phyloP scores from a whole-genome alignment of 2,888 invertebrate genomes.

The Cecidostiba fungosa region DNA sequence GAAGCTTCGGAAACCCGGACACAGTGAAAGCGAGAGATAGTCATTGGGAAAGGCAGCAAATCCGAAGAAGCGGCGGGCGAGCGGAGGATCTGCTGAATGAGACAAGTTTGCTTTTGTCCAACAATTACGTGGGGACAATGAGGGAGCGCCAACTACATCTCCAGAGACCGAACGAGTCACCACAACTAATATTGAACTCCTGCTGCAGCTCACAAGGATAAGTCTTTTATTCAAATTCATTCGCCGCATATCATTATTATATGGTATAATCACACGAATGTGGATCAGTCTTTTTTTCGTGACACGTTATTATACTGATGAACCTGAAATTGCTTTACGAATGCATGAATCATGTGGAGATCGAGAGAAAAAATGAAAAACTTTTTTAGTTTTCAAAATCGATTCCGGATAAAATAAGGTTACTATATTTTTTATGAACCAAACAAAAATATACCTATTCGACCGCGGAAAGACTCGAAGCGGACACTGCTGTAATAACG shows the following conservation, averaged over 20 bases:
- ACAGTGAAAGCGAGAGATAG: conserved; percentile 3
- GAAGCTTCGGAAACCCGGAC: not conserved
- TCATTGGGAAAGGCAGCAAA: conserved; percentile 51
- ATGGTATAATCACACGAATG: not conserved
- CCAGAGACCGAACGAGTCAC: conserved; percentile 63
- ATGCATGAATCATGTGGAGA: not conserved
- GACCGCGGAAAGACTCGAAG: not conserved
- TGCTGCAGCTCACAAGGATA: conserved; percentile 31
- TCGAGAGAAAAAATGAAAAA: too few relatives aligned
- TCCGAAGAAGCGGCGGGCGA: conserved; percentile 41
- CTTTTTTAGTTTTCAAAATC: too few relatives aligned
- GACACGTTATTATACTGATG: not conserved
- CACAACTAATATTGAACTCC: conserved; percentile 77
- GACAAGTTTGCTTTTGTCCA: conserved; percentile 78
- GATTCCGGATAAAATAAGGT: too few relatives aligned
- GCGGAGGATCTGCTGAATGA: conserved; percentile 71
- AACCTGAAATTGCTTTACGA: not conserved
- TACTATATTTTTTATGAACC: not conserved
- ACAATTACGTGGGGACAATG: conserved; percentile 78
- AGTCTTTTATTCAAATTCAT: conserved; percentile 51
- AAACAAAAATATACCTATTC: not conserved
- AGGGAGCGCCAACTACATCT: conserved; percentile 65
- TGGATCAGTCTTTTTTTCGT: not conserved
- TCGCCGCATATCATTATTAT: not conserved
- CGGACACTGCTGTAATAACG: conserved; percentile 26